Conservation (phyloP, 2,888 invertebrate species). For the Megastigmus dorsalis region DNA sequence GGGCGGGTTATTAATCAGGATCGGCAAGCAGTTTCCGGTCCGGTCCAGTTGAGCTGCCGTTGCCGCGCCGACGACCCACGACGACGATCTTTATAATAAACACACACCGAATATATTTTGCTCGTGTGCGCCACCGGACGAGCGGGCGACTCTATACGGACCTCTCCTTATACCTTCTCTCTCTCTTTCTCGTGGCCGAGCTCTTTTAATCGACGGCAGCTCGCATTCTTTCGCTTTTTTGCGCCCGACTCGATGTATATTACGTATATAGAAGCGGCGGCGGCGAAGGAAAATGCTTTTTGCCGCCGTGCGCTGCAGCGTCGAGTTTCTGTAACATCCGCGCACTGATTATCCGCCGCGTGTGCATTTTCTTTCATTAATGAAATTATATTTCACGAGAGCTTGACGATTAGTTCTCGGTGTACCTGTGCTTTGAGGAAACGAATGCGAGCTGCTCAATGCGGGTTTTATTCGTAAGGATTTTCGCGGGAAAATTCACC, state of each 20-base stretch:
- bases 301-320: background rate
- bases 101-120: slow-evolving; percentile 35
- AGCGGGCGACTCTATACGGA: too few species aligned
- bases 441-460: too few species aligned
- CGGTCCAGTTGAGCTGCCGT: slow-evolving; percentile 19
- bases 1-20: slow-evolving; percentile 46
- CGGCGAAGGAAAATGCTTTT: background rate
- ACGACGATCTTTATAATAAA: too few species aligned
- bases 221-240: slow-evolving; percentile 13
- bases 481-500: too few species aligned
- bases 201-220: slow-evolving; percentile 36
- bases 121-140: background rate
- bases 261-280: too few species aligned
- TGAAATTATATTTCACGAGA: too few species aligned
- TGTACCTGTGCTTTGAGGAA: too few species aligned
- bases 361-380: slow-evolving; percentile 20
- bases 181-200: background rate
- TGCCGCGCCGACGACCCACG: too few species aligned
- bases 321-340: slow-evolving; percentile 4
- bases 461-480: too few species aligned
- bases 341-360: background rate
- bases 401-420: too few species aligned
- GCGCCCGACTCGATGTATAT: background rate
- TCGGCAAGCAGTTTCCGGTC: slow-evolving; percentile 44
- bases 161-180: too few species aligned